These are phyloP conservation scores for Anoplolepis gracilipes DNA, from an alignment of 1,140 invertebrate species.

Conservation along the genomic window DNA sequence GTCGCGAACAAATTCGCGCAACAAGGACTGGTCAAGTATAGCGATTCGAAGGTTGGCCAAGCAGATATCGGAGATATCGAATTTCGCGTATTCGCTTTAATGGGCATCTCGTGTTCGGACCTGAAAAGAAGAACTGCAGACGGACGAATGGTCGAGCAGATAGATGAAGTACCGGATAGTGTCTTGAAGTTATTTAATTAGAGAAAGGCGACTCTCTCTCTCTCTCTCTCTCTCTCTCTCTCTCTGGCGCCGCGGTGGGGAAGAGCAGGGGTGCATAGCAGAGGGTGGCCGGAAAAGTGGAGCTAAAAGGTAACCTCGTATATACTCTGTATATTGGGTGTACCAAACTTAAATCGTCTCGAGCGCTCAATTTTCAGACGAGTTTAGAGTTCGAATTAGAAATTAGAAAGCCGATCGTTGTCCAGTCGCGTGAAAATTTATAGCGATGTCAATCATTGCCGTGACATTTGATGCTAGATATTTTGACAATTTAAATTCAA, in stretches of 20 bases:
- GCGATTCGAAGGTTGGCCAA: conserved; percentile 53
- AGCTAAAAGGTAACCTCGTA: conserved; percentile 41
- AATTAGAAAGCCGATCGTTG: no score
- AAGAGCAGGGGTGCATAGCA: conserved; percentile 6
- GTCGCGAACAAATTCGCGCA: conserved; percentile 38
- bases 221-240: no score
- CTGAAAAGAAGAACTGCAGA: conserved; percentile 73
- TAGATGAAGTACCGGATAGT: conserved; percentile 81
- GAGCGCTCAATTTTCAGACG: background rate
- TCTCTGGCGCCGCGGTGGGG: conserved; percentile 9
- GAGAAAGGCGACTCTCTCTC: conserved; percentile 75
- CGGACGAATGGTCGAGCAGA: conserved; percentile 72
- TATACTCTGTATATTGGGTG: conserved; percentile 54
- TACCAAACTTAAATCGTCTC: conserved; percentile 12
- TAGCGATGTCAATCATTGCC: background rate
- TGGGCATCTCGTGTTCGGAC: conserved; percentile 80
- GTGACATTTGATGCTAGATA: background rate
- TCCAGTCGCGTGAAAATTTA: background rate
- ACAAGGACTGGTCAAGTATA: conserved; percentile 29
- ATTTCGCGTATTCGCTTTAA: conserved; percentile 82
- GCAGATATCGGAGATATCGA: conserved; percentile 78
- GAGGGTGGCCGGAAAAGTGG: conserved; percentile 39
- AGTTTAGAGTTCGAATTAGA: background rate
- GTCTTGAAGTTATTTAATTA: conserved; percentile 84
- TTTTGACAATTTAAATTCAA: background rate